Base-by-base conservation (phyloP, 2,113 vertebrate genomes). In the Odobenus rosmarus region DNA sequence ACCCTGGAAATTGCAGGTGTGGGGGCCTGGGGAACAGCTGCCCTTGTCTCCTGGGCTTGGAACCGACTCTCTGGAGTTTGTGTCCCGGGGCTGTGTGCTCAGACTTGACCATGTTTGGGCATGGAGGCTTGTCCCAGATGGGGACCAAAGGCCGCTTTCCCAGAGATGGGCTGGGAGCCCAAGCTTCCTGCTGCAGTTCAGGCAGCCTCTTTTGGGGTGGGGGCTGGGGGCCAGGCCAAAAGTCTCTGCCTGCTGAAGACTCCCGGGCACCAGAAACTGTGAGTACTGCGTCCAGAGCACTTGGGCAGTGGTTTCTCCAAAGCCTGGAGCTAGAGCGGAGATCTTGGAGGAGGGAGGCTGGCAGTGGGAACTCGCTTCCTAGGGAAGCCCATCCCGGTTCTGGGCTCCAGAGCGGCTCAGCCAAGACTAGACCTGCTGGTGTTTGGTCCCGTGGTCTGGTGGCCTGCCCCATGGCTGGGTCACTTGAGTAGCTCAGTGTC, bases 21-120 rank as follows among this genome's bases (percentile, higher is more conserved):
- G 19, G 81, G 33, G 93, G 57, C 76, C 51, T 15, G 80, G 36
- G 39, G 16, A 19, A 39, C 69, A n/a, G 95, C 76, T 88, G 90
- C 28, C 9, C 33, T 67, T 31, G 4, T 77, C 64, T 59, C 11
- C 26, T 0, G 46, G 76, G 46, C 91, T 88, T 8, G 62, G 28
- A 98, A 98, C 96, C 93, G 98, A 96, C 94, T 97, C 98, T 95
- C 92, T 87, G 14, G 86, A 97, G 97, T 97, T 93, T 97, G 93
- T 93, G 97, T 96, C 98, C 92, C 11, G 46, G 94, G 97, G 87
- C 95, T 95, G 93, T 80, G 96, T 55, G 95, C 87, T 98, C 98
- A 99, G 98, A 98, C 98, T 93, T 99, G 99, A 99, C 99, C 98
- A 99, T 99, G 98, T 99, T 99, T 99, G 99, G 99, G 98, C 99